Evolutionary conservation across 2,797 vertebrate species (phyloP), one percentile per base, ranked within the genome.

Genomic region (Gastrophryne carolinensis): DNA sequence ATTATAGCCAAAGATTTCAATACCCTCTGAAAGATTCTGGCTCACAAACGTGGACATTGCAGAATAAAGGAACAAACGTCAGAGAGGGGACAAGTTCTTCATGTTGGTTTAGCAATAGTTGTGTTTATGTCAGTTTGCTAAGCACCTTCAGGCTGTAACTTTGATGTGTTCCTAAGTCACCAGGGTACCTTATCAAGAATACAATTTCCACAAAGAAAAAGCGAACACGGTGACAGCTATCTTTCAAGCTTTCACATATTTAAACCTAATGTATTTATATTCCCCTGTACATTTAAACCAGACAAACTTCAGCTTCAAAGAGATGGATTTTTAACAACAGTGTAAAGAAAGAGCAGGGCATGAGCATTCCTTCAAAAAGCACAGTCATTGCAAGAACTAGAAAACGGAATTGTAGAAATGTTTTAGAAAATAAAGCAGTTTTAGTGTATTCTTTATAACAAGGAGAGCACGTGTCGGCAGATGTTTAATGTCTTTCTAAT

Each of bases 161-260:
- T 78, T 78, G 61, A 78, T 78, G 68, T 78, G 34, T 57, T 62
- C 35, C 26, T 52, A 56, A 78, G 52, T 66, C 75, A 72, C 68
- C 24, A 66, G 68, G 68, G 75, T 27, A 37, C 53, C 52, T 72
- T 78, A 78, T 78, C 75, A 78, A 78, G 58, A 72, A 64, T 66
- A 66, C 61, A 26, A 54, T 64, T 70, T 58, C 68, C 64, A 52
- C 56, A 76, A 76, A 66, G 30, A 44, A 64, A 65, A 64, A 65
- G 50, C 35, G 56, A 56, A 73, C 47, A 77, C 10, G 26, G 56
- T 65, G 61, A 72, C 68, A 78, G 60, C 52, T 44, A 66, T 56
- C 52, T 57, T 72, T 72, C 68, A 72, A 72, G 52, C 41, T 9
- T 9, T 47, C 68, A 72, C 47, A 44, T 65, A 78, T 63, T 66